Evolutionary conservation across 1,140 invertebrate species (phyloP).

Genomic region (Rhagoletis pomonella): DNA sequence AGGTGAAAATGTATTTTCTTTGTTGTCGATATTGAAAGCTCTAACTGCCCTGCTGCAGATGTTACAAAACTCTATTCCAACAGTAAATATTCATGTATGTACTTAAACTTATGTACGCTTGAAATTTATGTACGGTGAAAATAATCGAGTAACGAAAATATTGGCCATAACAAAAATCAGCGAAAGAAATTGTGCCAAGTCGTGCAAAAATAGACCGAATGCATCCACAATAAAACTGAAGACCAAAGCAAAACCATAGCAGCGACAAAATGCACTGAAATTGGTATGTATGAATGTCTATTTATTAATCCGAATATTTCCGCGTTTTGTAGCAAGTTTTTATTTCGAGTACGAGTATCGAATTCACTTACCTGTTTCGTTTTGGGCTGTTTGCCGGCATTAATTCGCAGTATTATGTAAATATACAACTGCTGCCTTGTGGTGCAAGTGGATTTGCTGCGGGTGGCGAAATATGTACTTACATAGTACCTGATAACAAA

Average conservation of each 20-base stretch:
- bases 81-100: too few species aligned
- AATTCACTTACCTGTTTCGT: background rate
- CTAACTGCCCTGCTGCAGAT: too few species aligned
- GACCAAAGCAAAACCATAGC: background rate
- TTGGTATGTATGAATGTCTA: background rate
- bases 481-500: background rate
- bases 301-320: background rate
- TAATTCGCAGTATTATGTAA: background rate
- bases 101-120: too few species aligned
- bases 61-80: too few species aligned
- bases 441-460: background rate
- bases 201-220: background rate
- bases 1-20: too few species aligned
- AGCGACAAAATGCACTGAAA: background rate
- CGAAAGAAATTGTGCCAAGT: background rate
- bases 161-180: background rate
- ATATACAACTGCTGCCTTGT: background rate
- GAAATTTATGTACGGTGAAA: too few species aligned
- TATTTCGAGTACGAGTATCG: background rate
- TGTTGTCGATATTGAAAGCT: too few species aligned
- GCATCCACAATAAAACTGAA: background rate
- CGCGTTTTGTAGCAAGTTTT: background rate
- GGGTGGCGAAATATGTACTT: background rate
- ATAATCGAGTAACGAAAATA: too few species aligned
- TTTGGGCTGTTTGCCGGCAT: background rate